Evolutionary conservation across 2,113 vertebrate genomes (phyloP).

Genomic region (Mastomys coucha): DNA sequence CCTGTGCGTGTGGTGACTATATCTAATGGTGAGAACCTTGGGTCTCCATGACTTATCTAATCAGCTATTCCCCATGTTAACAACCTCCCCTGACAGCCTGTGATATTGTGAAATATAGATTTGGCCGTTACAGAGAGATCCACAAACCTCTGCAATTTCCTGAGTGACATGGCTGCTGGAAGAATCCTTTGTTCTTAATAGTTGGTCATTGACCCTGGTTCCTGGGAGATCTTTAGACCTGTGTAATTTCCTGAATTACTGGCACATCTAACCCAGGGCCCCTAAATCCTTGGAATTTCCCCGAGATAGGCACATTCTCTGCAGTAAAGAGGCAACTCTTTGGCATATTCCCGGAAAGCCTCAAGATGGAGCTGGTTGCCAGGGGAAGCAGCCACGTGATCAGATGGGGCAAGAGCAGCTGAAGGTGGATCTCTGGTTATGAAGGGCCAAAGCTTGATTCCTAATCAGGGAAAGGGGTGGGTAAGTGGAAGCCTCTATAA

Average conservation of each 20-base stretch:
- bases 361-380: slow-evolving; percentile 15
- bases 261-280: not conserved
- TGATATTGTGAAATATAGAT: not conserved
- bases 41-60: slow-evolving; percentile 12
- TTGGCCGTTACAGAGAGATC: not conserved
- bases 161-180: not conserved
- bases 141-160: slow-evolving; percentile 14
- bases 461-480: not conserved
- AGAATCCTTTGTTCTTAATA: slow-evolving; percentile 29
- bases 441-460: not conserved
- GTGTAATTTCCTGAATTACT: slow-evolving; percentile 51
- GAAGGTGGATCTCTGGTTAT: not conserved
- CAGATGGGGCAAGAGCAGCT: not conserved
- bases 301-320: slow-evolving; percentile 9
- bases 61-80: not conserved
- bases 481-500: not conserved
- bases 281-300: slow-evolving; percentile 28
- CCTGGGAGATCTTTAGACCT: not conserved
- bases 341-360: not conserved
- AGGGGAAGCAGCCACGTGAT: not conserved
- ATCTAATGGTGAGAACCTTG: slow-evolving; percentile 12
- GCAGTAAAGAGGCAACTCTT: not conserved
- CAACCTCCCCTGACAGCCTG: not conserved
- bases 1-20: not conserved
- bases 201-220: slow-evolving; percentile 8